These are phyloP conservation scores for Scaptomyza hsui DNA, from an alignment of 1,140 invertebrate genomes.

Conservation along the genomic window DNA sequence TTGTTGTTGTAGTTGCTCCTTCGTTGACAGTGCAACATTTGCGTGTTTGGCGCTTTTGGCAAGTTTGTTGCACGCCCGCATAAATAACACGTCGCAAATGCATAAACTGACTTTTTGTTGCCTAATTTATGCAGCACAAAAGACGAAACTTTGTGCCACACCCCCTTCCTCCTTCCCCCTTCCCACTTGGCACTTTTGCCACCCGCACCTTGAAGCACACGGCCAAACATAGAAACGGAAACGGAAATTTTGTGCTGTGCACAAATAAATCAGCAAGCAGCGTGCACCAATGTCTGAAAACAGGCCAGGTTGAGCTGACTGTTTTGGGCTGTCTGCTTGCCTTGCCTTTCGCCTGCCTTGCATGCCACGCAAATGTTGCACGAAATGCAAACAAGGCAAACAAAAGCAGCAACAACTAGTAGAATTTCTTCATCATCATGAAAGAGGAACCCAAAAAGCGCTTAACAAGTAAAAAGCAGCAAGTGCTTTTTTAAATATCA, in stretches of 20 bases:
- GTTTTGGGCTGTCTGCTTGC: constrained; percentile 17
- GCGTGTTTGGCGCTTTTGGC: constrained; percentile 36
- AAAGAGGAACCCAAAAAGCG: constrained; percentile 31
- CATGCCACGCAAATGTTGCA: constrained; percentile 66
- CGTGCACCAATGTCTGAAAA: constrained; percentile 20
- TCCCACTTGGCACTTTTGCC: too few relatives aligned
- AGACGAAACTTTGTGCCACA: constrained; percentile 52
- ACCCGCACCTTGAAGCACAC: neutral
- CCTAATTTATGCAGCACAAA: constrained; percentile 78
- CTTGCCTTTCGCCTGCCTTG: neutral
- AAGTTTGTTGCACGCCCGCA: constrained; percentile 78
- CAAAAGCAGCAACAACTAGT: constrained; percentile 44
- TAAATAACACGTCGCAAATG: constrained; percentile 80
- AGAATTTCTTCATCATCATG: constrained; percentile 61
- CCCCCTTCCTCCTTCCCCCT: neutral
- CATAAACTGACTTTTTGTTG: constrained; percentile 78
- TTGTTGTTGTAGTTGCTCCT: constrained; percentile 6
- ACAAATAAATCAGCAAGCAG: constrained; percentile 75
- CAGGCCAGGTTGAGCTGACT: constrained; percentile 49
- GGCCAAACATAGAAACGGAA: constrained; percentile 45
- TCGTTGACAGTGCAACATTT: constrained; percentile 64
- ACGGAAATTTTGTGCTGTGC: constrained; percentile 80
- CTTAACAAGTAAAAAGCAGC: constrained; percentile 26
- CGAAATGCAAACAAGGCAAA: constrained; percentile 68
- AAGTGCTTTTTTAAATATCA: neutral